These are phyloP conservation scores for Idaea dimidiata DNA, from an alignment of 2,888 invertebrate genomes.

Conservation along the genomic window DNA sequence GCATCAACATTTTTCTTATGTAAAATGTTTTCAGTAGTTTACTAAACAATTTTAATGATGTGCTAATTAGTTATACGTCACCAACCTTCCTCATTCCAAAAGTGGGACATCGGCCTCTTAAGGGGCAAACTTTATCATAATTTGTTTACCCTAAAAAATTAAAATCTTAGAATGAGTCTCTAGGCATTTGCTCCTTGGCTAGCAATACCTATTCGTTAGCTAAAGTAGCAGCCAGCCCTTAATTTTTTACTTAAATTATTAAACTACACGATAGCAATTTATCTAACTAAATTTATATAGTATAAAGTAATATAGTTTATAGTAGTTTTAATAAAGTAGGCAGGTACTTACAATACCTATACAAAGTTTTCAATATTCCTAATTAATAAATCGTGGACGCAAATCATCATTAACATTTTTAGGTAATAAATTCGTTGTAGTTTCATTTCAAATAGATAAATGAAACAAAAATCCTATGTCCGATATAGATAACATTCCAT, in stretches of 20 bases:
- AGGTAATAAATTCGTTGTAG: neutral
- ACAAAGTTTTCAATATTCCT: too few species aligned
- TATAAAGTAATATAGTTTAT: too few species aligned
- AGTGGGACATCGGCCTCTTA: neutral
- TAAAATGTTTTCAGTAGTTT: neutral
- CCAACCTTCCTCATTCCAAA: neutral
- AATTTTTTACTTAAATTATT: too few species aligned
- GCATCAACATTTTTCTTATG: neutral
- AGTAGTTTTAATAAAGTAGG: too few species aligned
- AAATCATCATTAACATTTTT: too few species aligned
- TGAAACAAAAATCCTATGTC: neutral
- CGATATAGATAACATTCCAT: neutral
- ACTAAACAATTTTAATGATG: neutral
- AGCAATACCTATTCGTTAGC: too few species aligned
- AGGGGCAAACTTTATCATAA: neutral
- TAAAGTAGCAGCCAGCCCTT: too few species aligned
- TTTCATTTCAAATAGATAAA: neutral
- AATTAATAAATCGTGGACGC: too few species aligned
- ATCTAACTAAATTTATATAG: too few species aligned
- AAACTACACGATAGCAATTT: too few species aligned
- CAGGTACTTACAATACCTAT: too few species aligned
- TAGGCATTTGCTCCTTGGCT: too few species aligned
- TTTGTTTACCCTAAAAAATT: neutral
- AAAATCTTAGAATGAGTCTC: neutral
- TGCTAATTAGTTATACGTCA: neutral